Conservation (phyloP, 2,888 invertebrate species). For the Drosophila paranaensis region DNA sequence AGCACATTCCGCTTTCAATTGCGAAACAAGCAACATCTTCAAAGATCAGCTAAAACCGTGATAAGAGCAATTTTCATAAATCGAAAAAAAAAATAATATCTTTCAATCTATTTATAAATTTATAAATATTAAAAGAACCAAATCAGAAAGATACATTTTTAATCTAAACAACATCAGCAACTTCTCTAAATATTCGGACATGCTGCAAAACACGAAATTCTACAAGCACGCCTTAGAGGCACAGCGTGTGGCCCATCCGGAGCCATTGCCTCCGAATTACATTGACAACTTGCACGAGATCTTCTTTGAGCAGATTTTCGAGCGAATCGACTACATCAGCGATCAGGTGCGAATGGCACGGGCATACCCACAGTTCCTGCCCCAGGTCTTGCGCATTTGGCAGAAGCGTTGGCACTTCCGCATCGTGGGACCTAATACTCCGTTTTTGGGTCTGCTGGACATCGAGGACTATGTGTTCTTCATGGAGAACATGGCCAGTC, state of each 20-base stretch:
- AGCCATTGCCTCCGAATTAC: conserved; percentile 46
- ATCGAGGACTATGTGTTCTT: conserved; percentile 72
- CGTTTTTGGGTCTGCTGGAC: conserved; percentile 52
- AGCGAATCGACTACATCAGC: conserved; percentile 52
- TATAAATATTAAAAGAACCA: not conserved
- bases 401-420: conserved; percentile 46
- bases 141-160: no score
- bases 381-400: conserved; percentile 59
- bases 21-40: conserved; percentile 26
- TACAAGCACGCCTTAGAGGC: conserved; percentile 51
- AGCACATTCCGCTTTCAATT: conserved; percentile 32
- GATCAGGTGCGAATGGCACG: conserved; percentile 74
- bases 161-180: no score
- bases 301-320: conserved; percentile 73
- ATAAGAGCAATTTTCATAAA: not conserved
- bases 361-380: conserved; percentile 71
- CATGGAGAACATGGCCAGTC: conserved; percentile 63
- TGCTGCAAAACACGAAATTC: conserved; percentile 52
- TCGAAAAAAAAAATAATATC: not conserved
- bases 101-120: not conserved
- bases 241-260: conserved; percentile 20
- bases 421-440: conserved; percentile 61
- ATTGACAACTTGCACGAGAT: conserved; percentile 65
- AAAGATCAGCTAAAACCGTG: not conserved
- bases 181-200: conserved; percentile 1